A percentile compares a stretch with the other conserved stretches of the same genome.
These are phyloP conservation scores for Leptobrachium leishanense DNA, from an alignment of 2,113 vertebrate genomes.

Conservation along the genomic window DNA sequence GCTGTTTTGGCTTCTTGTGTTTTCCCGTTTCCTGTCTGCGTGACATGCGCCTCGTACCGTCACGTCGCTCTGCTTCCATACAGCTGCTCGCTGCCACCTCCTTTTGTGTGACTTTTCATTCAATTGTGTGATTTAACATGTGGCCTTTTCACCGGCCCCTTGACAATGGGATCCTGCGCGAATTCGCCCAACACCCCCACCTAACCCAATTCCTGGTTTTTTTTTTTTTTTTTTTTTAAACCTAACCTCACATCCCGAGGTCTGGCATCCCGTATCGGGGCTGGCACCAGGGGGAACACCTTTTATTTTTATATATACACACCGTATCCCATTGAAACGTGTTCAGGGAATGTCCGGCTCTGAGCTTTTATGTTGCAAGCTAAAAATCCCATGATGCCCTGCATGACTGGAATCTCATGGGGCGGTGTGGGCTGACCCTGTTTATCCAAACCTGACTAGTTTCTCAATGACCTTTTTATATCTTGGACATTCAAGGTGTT, in stretches of 20 bases:
- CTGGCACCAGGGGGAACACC: not conserved
- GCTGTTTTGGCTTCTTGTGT: not conserved
- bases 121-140: not conserved
- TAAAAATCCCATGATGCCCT: no score
- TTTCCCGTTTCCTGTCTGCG: not conserved
- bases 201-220: not conserved
- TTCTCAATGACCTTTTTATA: no score
- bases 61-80: not conserved
- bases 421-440: no score
- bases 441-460: no score
- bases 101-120: not conserved
- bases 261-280: not conserved
- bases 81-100: not conserved
- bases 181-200: conserved; percentile 5
- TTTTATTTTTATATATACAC: no score
- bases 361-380: no score
- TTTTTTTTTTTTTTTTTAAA: no score
- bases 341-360: no score
- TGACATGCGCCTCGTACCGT: not conserved
- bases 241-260: not conserved
- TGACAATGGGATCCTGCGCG: conserved; percentile 31
- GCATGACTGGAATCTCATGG: no score
- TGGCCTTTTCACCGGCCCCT: conserved; percentile 20
- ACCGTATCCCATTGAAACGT: no score
- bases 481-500: no score